These are phyloP conservation scores for Chironomus striatipennis DNA, from an alignment of 1,140 invertebrate genomes.

Conservation along the genomic window DNA sequence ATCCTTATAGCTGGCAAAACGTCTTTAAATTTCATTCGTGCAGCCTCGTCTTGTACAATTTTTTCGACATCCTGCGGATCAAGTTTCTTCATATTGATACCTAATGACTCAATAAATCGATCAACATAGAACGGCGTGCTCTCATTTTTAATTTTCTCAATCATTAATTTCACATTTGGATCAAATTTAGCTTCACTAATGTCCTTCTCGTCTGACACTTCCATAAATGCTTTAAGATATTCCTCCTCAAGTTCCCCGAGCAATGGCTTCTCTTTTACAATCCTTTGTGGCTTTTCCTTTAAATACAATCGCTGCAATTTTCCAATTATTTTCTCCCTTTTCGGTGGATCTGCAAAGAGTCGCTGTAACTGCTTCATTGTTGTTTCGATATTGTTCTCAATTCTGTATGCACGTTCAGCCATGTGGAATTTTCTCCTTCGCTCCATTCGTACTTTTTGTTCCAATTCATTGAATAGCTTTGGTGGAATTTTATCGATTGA, in stretches of 20 bases:
- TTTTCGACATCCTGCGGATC: neutral
- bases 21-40: neutral
- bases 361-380: neutral
- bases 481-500: constrained; percentile 2
- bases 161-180: neutral
- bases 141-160: neutral
- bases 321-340: neutral
- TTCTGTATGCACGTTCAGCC: neutral
- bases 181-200: neutral
- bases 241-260: neutral
- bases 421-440: neutral
- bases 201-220: neutral
- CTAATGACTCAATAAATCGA: neutral
- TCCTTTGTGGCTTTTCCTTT: neutral
- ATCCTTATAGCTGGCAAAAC: neutral
- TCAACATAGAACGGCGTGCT: neutral
- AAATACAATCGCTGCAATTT: neutral
- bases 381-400: neutral
- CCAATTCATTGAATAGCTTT: neutral
- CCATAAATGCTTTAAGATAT: constrained; percentile 1
- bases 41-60: neutral
- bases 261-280: neutral
- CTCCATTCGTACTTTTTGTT: neutral
- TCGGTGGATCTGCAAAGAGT: neutral
- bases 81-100: neutral